phyloP scores from a whole-genome alignment of 2,113 vertebrate genomes.

The Agapornis roseicollis region DNA sequence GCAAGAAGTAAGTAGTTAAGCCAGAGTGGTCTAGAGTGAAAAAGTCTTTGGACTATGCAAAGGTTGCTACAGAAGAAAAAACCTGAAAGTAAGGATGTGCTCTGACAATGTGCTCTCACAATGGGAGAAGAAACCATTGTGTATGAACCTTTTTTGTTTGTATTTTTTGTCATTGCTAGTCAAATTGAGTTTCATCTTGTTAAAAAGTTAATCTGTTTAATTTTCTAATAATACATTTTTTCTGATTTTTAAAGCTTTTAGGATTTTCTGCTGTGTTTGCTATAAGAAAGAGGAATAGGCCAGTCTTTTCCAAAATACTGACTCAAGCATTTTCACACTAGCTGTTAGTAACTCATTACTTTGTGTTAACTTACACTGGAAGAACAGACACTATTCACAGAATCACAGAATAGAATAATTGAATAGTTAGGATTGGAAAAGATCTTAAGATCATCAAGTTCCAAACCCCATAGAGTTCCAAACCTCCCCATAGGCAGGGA shows the following conservation, averaged over 20 bases:
- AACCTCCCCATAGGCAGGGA: too few species aligned
- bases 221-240: background rate
- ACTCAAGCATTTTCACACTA: background rate
- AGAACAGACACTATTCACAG: background rate
- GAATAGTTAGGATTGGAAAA: too few species aligned
- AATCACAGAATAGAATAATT: too few species aligned
- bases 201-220: background rate
- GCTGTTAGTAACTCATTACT: background rate
- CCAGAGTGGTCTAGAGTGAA: background rate
- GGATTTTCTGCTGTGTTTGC: background rate
- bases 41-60: background rate
- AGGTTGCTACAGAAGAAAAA: background rate
- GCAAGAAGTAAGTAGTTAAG: background rate
- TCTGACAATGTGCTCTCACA: background rate
- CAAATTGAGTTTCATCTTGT: background rate
- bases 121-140: background rate
- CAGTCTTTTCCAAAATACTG: background rate
- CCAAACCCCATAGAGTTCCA: too few species aligned
- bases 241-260: background rate
- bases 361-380: background rate
- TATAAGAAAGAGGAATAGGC: background rate
- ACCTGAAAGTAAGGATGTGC: background rate
- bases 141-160: background rate
- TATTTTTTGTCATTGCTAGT: background rate
- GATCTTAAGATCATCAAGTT: too few species aligned